phyloP scores from a whole-genome alignment of 2,797 vertebrate genomes.

The Epinephelus awoara region DNA sequence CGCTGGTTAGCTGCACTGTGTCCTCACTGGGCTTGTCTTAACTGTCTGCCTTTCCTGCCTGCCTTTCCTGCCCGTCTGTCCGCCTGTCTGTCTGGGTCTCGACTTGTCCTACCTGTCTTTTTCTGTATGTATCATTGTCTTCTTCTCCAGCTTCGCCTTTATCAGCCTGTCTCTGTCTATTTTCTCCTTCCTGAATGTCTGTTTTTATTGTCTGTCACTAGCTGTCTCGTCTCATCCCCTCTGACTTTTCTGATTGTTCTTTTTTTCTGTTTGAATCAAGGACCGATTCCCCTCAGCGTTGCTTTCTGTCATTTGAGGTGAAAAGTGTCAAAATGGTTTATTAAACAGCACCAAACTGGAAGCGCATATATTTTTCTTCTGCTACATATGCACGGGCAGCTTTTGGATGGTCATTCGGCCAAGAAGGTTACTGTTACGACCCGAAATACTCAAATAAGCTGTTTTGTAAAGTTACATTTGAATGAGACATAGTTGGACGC shows the following conservation, averaged over 20 bases:
- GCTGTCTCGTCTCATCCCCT: constrained; percentile 50
- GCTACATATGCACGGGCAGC: not conserved
- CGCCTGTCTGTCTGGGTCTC: constrained; percentile 43
- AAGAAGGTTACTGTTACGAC: not conserved
- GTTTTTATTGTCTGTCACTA: constrained; percentile 58
- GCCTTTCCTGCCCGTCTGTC: constrained; percentile 30
- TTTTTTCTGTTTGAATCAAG: constrained; percentile 26
- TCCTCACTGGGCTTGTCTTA: constrained; percentile 63
- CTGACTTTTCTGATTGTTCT: constrained; percentile 56
- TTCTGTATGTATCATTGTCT: constrained; percentile 67
- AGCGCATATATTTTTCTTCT: not conserved
- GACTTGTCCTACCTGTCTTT: constrained; percentile 57
- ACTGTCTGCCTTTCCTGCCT: constrained; percentile 43
- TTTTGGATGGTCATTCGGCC: not conserved
- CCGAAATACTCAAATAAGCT: not conserved
- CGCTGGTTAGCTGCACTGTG: constrained; percentile 63
- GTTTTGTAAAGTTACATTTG: not conserved
- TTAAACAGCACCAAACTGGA: constrained; percentile 13
- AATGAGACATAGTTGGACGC: not conserved
- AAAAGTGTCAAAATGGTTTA: constrained; percentile 26
- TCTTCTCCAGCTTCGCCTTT: constrained; percentile 56
- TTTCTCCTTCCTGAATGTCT: constrained; percentile 47
- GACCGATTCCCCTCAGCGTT: constrained; percentile 1
- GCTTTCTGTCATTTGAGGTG: constrained; percentile 22
- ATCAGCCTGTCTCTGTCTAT: constrained; percentile 62